These are phyloP conservation scores for Morbakka virulenta DNA, from an alignment of 30 jellyfish, hydroid and myxozoan species.

Conservation along the genomic window DNA sequence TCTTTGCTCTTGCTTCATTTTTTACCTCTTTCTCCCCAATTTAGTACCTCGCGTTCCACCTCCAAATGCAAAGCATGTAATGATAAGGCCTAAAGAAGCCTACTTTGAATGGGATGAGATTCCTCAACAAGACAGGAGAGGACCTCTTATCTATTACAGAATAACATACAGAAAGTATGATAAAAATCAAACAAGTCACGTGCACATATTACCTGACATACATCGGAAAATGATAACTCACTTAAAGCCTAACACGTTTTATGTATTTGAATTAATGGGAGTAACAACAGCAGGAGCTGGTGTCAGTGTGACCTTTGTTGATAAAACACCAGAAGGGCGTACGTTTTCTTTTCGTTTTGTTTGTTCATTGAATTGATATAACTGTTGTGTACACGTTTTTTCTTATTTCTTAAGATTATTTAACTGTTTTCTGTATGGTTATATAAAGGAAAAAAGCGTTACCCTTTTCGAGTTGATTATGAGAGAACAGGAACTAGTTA, in stretches of 20 bases:
- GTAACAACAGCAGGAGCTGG: slow-evolving; percentile 71
- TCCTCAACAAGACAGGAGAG: slow-evolving; percentile 31
- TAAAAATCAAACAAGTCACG: not conserved
- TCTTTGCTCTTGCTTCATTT: too few relatives aligned
- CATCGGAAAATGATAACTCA: slow-evolving; percentile 16
- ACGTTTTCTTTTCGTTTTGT: too few relatives aligned
- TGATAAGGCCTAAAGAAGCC: slow-evolving; percentile 45
- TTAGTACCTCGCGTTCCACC: slow-evolving; percentile 39
- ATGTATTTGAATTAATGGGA: slow-evolving; percentile 35
- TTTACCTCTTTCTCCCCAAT: too few relatives aligned
- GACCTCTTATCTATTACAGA: slow-evolving; percentile 53
- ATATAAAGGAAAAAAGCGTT: too few relatives aligned
- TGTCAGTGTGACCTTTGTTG: slow-evolving; percentile 15
- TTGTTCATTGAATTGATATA: too few relatives aligned
- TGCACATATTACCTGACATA: slow-evolving; percentile 12
- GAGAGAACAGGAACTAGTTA: too few relatives aligned
- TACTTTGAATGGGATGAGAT: slow-evolving; percentile 67
- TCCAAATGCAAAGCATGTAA: not conserved
- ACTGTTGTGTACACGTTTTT: too few relatives aligned
- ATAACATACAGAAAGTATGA: slow-evolving; percentile 41
- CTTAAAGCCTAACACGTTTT: slow-evolving; percentile 30
- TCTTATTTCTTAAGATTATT: too few relatives aligned
- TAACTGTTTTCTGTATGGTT: too few relatives aligned
- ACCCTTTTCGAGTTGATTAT: too few relatives aligned
- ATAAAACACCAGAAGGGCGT: slow-evolving; percentile 73